Evolutionary conservation across 2,113 vertebrate genomes (phyloP).

Genomic region (Tyto alba): DNA sequence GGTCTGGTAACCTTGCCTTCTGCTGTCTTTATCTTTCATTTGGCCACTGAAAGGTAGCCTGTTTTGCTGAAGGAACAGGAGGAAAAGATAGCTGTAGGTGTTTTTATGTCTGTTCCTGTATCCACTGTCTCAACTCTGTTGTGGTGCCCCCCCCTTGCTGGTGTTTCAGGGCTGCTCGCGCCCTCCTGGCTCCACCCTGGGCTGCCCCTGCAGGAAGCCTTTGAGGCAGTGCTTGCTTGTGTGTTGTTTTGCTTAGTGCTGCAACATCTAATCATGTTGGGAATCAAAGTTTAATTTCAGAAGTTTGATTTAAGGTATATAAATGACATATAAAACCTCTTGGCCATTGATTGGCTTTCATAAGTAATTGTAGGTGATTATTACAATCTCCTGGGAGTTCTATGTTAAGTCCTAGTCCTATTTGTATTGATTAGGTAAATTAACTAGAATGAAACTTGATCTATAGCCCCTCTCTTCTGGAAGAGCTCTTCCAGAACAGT

Average conservation of each 20-base stretch:
- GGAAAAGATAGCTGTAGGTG: neutral
- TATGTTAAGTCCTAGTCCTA: neutral
- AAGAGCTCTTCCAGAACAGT: neutral
- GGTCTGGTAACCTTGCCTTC: neutral
- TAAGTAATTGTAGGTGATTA: conserved; percentile 27
- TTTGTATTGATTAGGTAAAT: conserved; percentile 6
- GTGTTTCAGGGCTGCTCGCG: neutral
- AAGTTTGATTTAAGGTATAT: neutral
- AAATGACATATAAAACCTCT: neutral
- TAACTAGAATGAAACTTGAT: neutral
- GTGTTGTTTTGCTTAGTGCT: neutral
- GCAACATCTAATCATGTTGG: neutral
- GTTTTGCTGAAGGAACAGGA: neutral
- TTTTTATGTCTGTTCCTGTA: neutral
- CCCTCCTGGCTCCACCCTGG: neutral
- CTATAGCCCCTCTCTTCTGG: neutral
- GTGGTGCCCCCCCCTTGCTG: neutral
- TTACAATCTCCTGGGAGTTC: neutral
- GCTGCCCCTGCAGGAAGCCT: neutral
- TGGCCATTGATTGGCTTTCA: neutral
- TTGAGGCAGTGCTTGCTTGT: neutral
- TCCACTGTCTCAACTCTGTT: accelerated
- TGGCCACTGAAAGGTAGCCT: neutral
- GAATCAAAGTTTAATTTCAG: conserved; percentile 13
- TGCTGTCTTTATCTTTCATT: neutral